Percentiles rank a stretch among this genome's conserved stretches.
phyloP scores from a whole-genome alignment of 2,797 vertebrate species.

The Capromys pilorides region DNA sequence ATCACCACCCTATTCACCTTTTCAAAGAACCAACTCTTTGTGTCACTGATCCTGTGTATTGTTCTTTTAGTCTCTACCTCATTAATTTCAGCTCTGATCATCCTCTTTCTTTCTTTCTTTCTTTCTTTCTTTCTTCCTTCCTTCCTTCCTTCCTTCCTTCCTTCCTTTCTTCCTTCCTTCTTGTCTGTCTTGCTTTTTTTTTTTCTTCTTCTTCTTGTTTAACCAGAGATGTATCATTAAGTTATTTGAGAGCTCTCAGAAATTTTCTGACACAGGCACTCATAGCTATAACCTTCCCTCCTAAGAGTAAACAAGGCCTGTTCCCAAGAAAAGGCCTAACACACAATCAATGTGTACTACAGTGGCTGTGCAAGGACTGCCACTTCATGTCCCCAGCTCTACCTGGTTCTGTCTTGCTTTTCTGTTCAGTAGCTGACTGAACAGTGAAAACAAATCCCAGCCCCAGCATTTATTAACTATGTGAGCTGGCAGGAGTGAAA shows the following conservation, averaged over 20 bases:
- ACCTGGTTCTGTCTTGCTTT: not conserved
- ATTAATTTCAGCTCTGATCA: not conserved
- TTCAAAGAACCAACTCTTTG: not conserved
- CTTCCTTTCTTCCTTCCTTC: not conserved
- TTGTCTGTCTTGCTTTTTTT: not conserved
- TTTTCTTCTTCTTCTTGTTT: not conserved
- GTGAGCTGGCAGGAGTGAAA: not conserved
- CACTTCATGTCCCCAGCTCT: not conserved
- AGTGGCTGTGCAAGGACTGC: accelerated
- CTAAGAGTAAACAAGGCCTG: not conserved
- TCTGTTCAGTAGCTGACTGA: not conserved
- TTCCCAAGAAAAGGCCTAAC: not conserved
- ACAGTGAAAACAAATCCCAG: not conserved
- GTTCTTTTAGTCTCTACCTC: not conserved
- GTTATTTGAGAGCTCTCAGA: not conserved
- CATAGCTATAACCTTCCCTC: not conserved
- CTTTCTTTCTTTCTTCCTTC: not conserved
- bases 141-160: not conserved
- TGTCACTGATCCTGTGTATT: not conserved
- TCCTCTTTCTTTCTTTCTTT: not conserved
- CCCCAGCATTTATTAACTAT: accelerated
- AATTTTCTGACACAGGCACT: not conserved
- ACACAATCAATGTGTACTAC: not conserved
- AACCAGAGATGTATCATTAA: not conserved
- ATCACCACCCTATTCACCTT: not conserved